Base-by-base conservation (phyloP, 2,888 invertebrate species). In the Schizaphis graminum region DNA sequence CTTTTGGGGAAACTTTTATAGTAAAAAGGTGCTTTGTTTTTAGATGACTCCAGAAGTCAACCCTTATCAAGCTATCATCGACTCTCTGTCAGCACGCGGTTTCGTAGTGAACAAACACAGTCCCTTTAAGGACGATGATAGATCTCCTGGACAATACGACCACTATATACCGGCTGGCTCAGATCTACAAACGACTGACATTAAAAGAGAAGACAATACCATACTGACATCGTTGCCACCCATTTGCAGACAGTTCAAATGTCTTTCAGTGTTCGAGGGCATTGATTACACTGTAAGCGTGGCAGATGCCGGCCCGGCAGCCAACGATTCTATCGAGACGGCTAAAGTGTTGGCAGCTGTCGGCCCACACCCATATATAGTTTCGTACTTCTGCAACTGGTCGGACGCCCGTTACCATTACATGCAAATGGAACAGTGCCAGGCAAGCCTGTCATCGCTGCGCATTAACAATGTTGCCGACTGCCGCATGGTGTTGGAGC, bases 81-180 rank as follows among this genome's bases (percentile, higher is more conserved):
- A 90, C n/a, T 67, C 61, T 16, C 47, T 90, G 44, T 90, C 61
- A 21, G 47, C 10, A 49, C 90, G 90, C 21, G 90, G 90, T 47
- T 90, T 90, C 8, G 61, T 67, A 3, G 47, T 90, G 3, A 35
- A 77, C 21, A 35, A 24, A 35, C 8, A 35, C 8, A 35, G 21
- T 35, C 21, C 21, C 21, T 77, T 2, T 21, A 8, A 77, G 21
- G 3, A 77, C 8, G 4, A 47, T 8, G 7, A 35, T 16, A 1
- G 11, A 35, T 41, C 28, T n/a, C 8, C 28, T 2, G 47, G n/a
- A 47, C 47, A 8, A 2, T 1, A 0, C 53, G 35, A 10, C 8
- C 4, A 8, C 24, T 4, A 2, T n/a, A 41, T 35, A 26, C 26
- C 13, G 0, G 41, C 13, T 0, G 13, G 16, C 2, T 0, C 35